Evolutionary conservation across 2,888 invertebrate genomes (phyloP), one percentile per base, ranked within the genome.

Genomic region (Drosophila falleni): DNA sequence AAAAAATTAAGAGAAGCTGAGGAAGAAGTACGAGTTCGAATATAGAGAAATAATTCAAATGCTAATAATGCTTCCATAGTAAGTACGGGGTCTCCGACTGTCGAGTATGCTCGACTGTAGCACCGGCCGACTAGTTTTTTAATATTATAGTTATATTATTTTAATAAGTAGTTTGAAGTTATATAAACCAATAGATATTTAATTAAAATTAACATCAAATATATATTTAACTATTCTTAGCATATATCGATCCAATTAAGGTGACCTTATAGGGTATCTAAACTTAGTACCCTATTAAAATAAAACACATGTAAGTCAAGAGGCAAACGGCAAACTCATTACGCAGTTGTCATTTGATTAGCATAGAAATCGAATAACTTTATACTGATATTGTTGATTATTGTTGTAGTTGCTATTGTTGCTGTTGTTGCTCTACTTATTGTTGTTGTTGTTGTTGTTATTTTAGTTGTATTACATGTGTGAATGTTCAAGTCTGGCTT

Each of bases 231-330:
- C 2, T 37, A n/a, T 37, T 5, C 5, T 2, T n/a, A 6, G 5
- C 37, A n/a, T 33, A 23, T 16, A n/a, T 16, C 15, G 42, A 26
- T 9, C 16, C 6, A 3, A 29, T 2, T 6, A 8, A 1, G 2
- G 1, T 4, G 4, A 0, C 11, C 16, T n/a, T 51, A 15, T 16
- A 72, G 55, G 55, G 78, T 60, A 53, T 53, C 1, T 31, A 5
- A 31, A 51, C 41, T 49, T 44, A 46, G 46, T 71, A 55, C 55
- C 55, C 62, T 37, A 50, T 19, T 41, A 35, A 10, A n/a, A n/a
- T n/a, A n/a, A 50, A 71, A 80, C 87, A 81, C 55, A 71, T 80
- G 89, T 84, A 81, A 89, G 83, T 80, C 89, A 80, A 78, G 71
- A 72, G 67, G 66, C 72, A 75, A 79, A 56, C 63, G 68, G 49